Conservation (phyloP, 1,140 invertebrate genomes). For the Papilio aristodemus region DNA sequence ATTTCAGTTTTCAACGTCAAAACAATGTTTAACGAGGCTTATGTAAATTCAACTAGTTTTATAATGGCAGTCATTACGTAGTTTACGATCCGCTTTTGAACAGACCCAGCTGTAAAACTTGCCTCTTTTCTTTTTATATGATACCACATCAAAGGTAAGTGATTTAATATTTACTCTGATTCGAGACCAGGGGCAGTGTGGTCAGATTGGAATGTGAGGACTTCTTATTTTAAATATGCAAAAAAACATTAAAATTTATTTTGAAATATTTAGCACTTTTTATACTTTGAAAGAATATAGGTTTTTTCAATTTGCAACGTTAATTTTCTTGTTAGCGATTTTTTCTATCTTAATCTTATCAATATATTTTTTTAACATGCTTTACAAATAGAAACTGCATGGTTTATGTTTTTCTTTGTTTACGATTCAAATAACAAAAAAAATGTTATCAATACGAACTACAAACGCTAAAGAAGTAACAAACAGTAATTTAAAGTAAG, state of each 20-base stretch:
- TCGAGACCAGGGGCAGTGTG: not conserved
- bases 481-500: not conserved
- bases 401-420: not conserved
- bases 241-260: not conserved
- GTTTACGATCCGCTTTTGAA: slow-evolving; percentile 21
- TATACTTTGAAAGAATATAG: too few relatives aligned
- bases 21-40: slow-evolving; percentile 14
- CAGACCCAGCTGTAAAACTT: slow-evolving; percentile 15
- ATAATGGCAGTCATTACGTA: slow-evolving; percentile 6
- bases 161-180: slow-evolving; percentile 17
- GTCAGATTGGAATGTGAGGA: not conserved
- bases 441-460: not conserved
- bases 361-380: too few relatives aligned
- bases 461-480: not conserved
- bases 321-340: too few relatives aligned
- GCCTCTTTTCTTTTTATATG: slow-evolving; percentile 12
- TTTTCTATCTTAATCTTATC: too few relatives aligned
- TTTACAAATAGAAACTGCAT: not conserved
- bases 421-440: not conserved
- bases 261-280: not conserved
- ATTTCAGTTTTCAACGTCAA: slow-evolving; percentile 8
- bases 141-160: slow-evolving; percentile 24
- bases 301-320: too few relatives aligned
- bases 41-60: slow-evolving; percentile 24
- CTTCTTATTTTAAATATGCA: not conserved